Evolutionary conservation across 2,888 invertebrate genomes (phyloP).

Genomic region (Gryllus longicercus): DNA sequence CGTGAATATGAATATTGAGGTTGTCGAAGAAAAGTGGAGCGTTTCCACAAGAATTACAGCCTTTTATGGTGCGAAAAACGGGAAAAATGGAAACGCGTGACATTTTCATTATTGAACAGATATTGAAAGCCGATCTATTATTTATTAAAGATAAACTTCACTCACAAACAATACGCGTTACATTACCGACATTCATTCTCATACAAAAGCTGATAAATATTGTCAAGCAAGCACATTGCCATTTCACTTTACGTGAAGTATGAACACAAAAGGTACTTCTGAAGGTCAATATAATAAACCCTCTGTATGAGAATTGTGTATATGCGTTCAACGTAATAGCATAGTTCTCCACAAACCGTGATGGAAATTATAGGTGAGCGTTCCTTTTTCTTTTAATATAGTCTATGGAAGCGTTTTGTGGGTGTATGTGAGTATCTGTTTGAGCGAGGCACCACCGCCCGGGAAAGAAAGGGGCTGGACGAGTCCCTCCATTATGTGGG

Average conservation of each 20-base stretch:
- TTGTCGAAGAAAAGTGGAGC: too few relatives aligned
- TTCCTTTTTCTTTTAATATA: slow-evolving; percentile 2
- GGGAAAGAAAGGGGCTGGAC: slow-evolving; percentile 17
- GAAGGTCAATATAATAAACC: slow-evolving; percentile 17
- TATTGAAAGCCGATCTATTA: too few relatives aligned
- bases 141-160: too few relatives aligned
- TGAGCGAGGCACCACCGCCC: not conserved
- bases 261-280: not conserved
- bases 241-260: not conserved
- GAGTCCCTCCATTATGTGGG: slow-evolving; percentile 18
- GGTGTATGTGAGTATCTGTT: not conserved
- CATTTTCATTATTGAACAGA: too few relatives aligned
- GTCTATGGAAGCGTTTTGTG: not conserved
- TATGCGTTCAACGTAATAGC: not conserved
- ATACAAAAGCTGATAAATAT: not conserved
- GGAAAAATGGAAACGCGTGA: too few relatives aligned
- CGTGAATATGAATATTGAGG: too few relatives aligned
- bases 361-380: slow-evolving; percentile 3
- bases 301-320: not conserved
- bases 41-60: too few relatives aligned
- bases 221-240: not conserved
- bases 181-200: too few relatives aligned
- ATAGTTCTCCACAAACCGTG: not conserved
- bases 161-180: too few relatives aligned
- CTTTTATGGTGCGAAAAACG: too few relatives aligned